Evolutionary conservation across 2,888 invertebrate genomes (phyloP).

Genomic region (Drosophila aldrichi): DNA sequence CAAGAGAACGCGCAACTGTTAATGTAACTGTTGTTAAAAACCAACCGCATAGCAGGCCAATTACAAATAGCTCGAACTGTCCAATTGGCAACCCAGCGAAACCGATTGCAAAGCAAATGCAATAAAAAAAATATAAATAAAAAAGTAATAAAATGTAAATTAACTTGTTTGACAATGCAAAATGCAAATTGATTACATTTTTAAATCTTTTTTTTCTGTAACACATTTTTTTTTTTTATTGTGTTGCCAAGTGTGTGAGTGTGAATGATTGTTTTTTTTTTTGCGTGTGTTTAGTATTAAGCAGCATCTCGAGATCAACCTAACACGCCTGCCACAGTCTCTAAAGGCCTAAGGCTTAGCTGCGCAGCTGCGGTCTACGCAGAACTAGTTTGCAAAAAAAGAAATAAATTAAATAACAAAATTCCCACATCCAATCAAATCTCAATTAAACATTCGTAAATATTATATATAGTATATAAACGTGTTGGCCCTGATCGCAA

Average conservation of each 20-base stretch:
- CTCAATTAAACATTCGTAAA: conserved; percentile 39
- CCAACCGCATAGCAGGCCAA: conserved; percentile 1
- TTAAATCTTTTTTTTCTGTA: conserved; percentile 16
- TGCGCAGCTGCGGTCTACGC: conserved; percentile 34
- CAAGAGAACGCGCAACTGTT: conserved; percentile 10
- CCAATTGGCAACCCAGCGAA: conserved; percentile 2
- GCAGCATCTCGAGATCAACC: conserved; percentile 41
- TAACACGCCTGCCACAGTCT: conserved; percentile 14
- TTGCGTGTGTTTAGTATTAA: conserved; percentile 27
- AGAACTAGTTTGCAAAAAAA: conserved; percentile 13
- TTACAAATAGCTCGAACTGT: conserved; percentile 12
- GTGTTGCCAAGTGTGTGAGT: conserved; percentile 16
- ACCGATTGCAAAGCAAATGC: conserved; percentile 40
- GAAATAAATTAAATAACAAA: not conserved
- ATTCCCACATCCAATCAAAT: conserved; percentile 30
- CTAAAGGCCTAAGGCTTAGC: conserved; percentile 15
- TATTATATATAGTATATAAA: conserved; percentile 14
- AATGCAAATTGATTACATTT: conserved; percentile 26
- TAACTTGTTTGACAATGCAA: conserved; percentile 31
- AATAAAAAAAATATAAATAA: conserved; percentile 6
- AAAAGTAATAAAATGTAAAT: conserved; percentile 21
- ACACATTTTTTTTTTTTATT: conserved; percentile 3
- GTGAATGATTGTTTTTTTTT: conserved; percentile 5
- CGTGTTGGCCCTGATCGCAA: conserved; percentile 12
- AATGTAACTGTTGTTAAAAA: conserved; percentile 53